These are phyloP conservation scores for Drosophila mercatorum DNA, from an alignment of 2,888 invertebrate genomes.

Conservation along the genomic window DNA sequence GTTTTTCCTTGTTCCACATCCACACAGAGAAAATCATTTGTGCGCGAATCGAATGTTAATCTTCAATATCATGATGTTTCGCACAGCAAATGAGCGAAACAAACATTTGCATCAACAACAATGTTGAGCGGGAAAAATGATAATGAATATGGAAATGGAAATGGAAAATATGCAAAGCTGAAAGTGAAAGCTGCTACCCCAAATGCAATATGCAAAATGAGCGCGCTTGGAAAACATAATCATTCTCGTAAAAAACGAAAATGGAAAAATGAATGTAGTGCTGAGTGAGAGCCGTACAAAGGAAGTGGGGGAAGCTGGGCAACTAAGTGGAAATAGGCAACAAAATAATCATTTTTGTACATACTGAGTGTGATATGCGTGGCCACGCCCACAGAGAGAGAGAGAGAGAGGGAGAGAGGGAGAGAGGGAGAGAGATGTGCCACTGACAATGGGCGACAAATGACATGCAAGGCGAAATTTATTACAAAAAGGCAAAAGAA, in stretches of 20 bases:
- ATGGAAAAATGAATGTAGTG: slow-evolving; percentile 7
- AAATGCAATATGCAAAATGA: slow-evolving; percentile 67
- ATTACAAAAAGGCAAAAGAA: slow-evolving; percentile 38
- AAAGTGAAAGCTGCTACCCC: slow-evolving; percentile 45
- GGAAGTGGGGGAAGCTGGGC: background rate
- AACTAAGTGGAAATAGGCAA: slow-evolving; percentile 32
- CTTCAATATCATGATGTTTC: slow-evolving; percentile 23
- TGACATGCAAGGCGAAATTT: slow-evolving; percentile 67
- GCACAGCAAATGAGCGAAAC: slow-evolving; percentile 8
- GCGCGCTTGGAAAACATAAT: slow-evolving; percentile 60
- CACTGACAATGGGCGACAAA: slow-evolving; percentile 72
- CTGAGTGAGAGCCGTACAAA: slow-evolving; percentile 27
- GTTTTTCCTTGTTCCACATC: background rate
- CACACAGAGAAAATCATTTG: slow-evolving; percentile 10
- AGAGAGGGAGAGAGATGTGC: slow-evolving; percentile 24
- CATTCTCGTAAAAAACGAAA: slow-evolving; percentile 68
- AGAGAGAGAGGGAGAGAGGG: background rate
- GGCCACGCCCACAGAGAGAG: slow-evolving; percentile 32
- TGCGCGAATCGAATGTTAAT: slow-evolving; percentile 17
- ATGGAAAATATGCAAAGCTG: slow-evolving; percentile 21
- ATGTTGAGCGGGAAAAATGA: slow-evolving; percentile 25
- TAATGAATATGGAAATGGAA: background rate
- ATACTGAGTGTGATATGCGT: slow-evolving; percentile 36
- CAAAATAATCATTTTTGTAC: slow-evolving; percentile 47
- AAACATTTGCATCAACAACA: slow-evolving; percentile 43